Percentiles rank a stretch among this genome's conserved stretches.
Evolutionary conservation across 2,797 vertebrate species (phyloP).

Genomic region (Anas bernieri): DNA sequence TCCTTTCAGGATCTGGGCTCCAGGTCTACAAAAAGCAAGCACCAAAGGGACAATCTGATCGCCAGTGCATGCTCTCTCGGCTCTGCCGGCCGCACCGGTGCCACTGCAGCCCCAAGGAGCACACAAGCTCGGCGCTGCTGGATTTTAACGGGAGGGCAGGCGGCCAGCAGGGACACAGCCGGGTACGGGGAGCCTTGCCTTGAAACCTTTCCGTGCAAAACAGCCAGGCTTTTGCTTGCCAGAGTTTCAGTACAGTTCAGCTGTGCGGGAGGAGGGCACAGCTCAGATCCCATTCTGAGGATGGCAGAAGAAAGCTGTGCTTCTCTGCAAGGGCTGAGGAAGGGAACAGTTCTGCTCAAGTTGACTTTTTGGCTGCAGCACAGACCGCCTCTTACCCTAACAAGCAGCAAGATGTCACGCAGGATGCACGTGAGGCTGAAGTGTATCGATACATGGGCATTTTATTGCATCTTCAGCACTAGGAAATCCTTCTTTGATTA

Average conservation of each 20-base stretch:
- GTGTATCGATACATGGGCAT: neutral
- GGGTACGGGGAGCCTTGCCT: neutral
- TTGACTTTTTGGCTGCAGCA: neutral
- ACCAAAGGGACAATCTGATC: neutral
- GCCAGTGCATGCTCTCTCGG: neutral
- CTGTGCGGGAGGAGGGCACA: neutral
- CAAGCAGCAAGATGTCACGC: neutral
- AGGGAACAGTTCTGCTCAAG: neutral
- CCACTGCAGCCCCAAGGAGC: neutral
- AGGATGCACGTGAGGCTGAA: neutral
- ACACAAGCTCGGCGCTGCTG: neutral
- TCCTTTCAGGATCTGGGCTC: constrained; percentile 32
- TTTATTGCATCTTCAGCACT: neutral
- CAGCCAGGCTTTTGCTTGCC: neutral
- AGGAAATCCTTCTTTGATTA: constrained; percentile 25
- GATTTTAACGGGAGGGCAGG: neutral
- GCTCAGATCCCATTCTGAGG: neutral
- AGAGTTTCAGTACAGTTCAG: neutral
- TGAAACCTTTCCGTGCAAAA: constrained; percentile 27
- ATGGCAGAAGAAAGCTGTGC: neutral
- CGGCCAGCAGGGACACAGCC: neutral
- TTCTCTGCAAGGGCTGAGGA: neutral
- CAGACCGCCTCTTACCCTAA: neutral
- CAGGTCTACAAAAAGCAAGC: neutral
- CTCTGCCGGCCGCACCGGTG: neutral